These are phyloP conservation scores for Ophioderma brevispina DNA, from an alignment of 35 echinoderm and acorn worm genomes.

Conservation along the genomic window DNA sequence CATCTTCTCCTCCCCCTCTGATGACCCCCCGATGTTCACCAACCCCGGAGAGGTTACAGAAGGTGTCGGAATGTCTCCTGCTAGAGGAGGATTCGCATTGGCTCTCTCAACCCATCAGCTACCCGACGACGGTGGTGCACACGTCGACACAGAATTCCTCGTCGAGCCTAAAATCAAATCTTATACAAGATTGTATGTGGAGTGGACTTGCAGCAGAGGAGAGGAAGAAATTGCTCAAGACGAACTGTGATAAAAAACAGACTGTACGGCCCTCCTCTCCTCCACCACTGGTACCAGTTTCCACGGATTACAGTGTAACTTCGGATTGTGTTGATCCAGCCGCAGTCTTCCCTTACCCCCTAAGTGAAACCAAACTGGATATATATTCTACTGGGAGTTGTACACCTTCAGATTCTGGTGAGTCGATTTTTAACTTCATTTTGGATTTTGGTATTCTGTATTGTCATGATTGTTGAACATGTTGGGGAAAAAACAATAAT, in stretches of 20 bases:
- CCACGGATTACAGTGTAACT: constrained; percentile 13
- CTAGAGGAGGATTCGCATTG: constrained; percentile 37
- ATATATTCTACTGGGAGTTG: constrained; percentile 41
- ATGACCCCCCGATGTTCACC: neutral
- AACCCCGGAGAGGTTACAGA: constrained; percentile 17
- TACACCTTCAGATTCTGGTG: constrained; percentile 98
- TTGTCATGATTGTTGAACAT: too few species aligned
- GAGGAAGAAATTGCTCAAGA: constrained; percentile 40
- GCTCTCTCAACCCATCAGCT: constrained; percentile 44
- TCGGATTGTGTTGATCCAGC: constrained; percentile 95
- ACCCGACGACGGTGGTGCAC: neutral
- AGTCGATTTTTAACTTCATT: constrained; percentile 33
- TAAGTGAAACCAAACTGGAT: constrained; percentile 78
- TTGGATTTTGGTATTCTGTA: too few species aligned
- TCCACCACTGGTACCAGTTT: constrained; percentile 13
- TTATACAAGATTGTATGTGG: constrained; percentile 99
- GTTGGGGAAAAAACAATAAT: too few species aligned
- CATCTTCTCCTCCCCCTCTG: constrained; percentile 22
- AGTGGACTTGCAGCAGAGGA: constrained; percentile 65
- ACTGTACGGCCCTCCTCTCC: neutral
- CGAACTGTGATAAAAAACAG: neutral
- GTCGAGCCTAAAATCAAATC: constrained; percentile 20
- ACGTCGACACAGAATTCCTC: neutral
- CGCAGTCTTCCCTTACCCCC: constrained; percentile 93
- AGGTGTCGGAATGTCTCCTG: constrained; percentile 28